Evolutionary conservation across 2,888 invertebrate genomes (phyloP).

Genomic region (Drosophila nr. perissopoda): DNA sequence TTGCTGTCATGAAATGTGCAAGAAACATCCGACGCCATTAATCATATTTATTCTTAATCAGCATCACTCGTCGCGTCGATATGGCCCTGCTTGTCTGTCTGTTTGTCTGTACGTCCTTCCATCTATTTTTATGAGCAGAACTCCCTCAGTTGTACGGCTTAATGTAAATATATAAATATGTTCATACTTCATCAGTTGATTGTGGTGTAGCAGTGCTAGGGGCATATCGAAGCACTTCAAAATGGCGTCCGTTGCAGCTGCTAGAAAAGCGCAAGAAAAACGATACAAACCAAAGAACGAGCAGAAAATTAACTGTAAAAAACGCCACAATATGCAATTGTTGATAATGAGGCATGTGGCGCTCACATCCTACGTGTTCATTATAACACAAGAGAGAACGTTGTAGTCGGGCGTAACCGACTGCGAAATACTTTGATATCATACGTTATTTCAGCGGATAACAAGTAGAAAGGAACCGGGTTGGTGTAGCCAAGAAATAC

Average conservation of each 20-base stretch:
- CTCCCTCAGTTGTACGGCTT: neutral
- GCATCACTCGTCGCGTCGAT: neutral
- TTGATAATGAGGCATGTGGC: constrained; percentile 79
- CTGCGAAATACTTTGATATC: too few relatives aligned
- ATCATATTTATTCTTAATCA: constrained; percentile 1
- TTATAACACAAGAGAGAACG: too few relatives aligned
- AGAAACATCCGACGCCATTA: neutral
- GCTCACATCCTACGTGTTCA: constrained; percentile 67
- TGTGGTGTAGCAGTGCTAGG: neutral
- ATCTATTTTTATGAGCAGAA: neutral
- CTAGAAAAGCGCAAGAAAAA: constrained; percentile 8
- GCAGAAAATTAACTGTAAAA: constrained; percentile 75
- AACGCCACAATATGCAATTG: constrained; percentile 77
- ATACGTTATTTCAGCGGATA: too few relatives aligned
- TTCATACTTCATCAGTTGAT: neutral
- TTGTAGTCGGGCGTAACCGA: too few relatives aligned
- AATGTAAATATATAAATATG: neutral
- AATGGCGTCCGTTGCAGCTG: constrained; percentile 52
- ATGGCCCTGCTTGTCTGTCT: neutral
- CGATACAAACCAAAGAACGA: constrained; percentile 17
- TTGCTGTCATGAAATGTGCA: neutral
- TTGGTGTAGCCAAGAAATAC: too few relatives aligned
- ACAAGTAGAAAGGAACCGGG: too few relatives aligned
- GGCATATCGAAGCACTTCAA: constrained; percentile 21
- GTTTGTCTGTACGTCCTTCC: neutral